A percentile compares a stretch with the other conserved stretches of the same genome.
phyloP scores from a whole-genome alignment of 2,113 vertebrate genomes.

The Motacilla tschutschensis region DNA sequence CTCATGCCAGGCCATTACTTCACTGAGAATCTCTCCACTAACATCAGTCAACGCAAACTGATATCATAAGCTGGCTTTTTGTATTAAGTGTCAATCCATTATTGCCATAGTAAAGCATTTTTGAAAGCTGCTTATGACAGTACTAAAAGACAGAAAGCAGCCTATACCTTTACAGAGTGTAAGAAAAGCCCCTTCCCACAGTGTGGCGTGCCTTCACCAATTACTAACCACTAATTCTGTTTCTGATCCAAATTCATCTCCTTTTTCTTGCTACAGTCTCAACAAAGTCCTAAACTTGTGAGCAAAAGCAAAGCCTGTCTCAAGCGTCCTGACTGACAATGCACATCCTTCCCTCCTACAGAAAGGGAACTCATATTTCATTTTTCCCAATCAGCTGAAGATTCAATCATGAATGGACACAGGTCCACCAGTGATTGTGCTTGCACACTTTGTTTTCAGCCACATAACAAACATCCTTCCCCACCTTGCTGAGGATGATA shows the following conservation, averaged over 20 bases:
- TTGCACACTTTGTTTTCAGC: background rate
- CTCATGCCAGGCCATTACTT: background rate
- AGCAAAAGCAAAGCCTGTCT: background rate
- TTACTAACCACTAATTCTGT: background rate
- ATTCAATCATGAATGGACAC: fast-evolving
- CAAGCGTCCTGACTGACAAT: background rate
- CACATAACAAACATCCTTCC: background rate
- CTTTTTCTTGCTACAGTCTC: background rate
- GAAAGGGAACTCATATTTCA: background rate
- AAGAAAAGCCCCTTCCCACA: background rate
- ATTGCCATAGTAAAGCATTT: background rate
- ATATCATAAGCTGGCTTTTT: background rate
- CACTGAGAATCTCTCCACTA: background rate
- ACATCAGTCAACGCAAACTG: background rate
- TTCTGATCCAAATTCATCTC: background rate
- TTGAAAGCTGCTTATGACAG: background rate
- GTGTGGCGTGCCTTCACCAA: background rate
- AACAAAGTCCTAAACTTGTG: background rate
- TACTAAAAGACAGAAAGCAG: background rate
- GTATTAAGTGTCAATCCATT: background rate
- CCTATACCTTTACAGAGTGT: background rate
- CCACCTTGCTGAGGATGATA: conserved; percentile 85
- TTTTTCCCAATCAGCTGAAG: background rate
- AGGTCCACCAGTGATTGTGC: background rate
- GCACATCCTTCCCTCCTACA: background rate